Conservation (phyloP, 2,113 vertebrate genomes). For the Bothrops jararaca region DNA sequence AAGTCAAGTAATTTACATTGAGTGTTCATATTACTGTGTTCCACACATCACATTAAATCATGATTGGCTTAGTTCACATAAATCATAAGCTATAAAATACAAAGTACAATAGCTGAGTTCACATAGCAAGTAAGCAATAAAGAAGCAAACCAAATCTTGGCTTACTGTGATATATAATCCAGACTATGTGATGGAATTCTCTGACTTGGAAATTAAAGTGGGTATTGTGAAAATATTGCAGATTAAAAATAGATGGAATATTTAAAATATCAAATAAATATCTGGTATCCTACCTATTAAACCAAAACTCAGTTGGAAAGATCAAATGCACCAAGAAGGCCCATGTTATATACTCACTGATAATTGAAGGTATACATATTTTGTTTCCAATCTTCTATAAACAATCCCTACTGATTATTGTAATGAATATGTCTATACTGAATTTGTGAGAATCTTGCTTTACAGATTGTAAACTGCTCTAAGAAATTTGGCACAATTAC, state of each 20-base stretch:
- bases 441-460: background rate
- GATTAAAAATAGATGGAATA: background rate
- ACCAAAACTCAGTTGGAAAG: background rate
- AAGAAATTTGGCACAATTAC: background rate
- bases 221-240: background rate
- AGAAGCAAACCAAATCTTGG: background rate
- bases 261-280: background rate
- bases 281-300: background rate
- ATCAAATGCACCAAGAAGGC: background rate
- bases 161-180: background rate
- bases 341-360: background rate
- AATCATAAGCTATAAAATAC: background rate
- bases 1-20: background rate
- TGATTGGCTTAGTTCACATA: background rate
- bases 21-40: background rate
- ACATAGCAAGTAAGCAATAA: background rate
- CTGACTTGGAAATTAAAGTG: background rate
- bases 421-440: background rate
- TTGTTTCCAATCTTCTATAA: background rate
- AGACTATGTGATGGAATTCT: background rate
- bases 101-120: background rate
- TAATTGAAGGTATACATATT: background rate
- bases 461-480: background rate
- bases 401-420: background rate
- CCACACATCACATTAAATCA: background rate